phyloP scores from a whole-genome alignment of 1,140 invertebrate species.

The Cataglyphis hispanica region DNA sequence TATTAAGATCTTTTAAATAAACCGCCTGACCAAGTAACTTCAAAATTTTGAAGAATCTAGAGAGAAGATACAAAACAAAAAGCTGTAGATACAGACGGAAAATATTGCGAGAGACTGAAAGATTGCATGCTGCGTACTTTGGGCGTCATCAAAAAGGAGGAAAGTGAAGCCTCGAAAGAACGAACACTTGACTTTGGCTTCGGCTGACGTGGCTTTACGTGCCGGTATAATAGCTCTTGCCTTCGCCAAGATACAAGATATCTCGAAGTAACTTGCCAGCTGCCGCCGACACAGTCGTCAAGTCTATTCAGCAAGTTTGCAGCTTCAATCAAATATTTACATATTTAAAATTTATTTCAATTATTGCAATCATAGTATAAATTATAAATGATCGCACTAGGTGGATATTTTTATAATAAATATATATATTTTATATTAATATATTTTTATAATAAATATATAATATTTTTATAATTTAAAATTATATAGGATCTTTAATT shows the following conservation, averaged over 20 bases:
- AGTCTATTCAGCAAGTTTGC: conserved; percentile 66
- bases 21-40: conserved; percentile 29
- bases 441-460: no score
- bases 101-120: conserved; percentile 11
- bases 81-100: conserved; percentile 61
- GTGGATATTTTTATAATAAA: not conserved
- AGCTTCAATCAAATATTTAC: not conserved
- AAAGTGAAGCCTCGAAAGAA: conserved; percentile 68
- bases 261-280: conserved; percentile 58
- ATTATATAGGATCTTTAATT: not conserved
- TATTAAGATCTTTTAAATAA: conserved; percentile 10
- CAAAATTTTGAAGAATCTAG: conserved; percentile 8
- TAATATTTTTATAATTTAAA: no score
- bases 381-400: not conserved
- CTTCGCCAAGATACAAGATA: conserved; percentile 74
- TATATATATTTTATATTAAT: no score
- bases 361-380: not conserved
- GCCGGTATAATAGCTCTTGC: conserved; percentile 83
- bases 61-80: no score
- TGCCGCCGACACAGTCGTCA: conserved; percentile 60
- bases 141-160: conserved; percentile 22
- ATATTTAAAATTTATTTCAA: conserved; percentile 8
- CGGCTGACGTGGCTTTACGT: conserved; percentile 84
- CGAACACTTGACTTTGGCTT: conserved; percentile 77
- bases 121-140: not conserved